Percentiles rank a stretch among this genome's conserved stretches.
Conservation (phyloP, 2,888 invertebrate genomes). For the Nomada flava region DNA sequence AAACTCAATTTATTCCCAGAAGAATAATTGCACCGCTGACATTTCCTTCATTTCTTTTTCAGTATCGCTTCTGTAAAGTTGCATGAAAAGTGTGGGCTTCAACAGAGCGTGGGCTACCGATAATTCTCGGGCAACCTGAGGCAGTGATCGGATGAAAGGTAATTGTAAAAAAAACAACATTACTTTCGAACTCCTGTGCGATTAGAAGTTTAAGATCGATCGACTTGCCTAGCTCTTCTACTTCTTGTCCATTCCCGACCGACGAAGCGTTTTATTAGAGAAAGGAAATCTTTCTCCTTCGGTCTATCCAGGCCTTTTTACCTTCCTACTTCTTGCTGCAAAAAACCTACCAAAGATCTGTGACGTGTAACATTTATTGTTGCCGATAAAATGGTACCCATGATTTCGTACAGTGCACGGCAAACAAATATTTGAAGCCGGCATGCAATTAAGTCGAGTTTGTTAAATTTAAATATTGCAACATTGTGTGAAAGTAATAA, state of each 20-base stretch:
- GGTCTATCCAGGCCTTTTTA: slow-evolving; percentile 32
- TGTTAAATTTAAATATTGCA: no score
- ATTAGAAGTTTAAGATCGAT: slow-evolving; percentile 55
- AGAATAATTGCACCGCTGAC: neutral
- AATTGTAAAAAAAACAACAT: slow-evolving; percentile 22
- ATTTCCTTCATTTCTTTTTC: slow-evolving; percentile 3
- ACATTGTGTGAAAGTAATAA: no score
- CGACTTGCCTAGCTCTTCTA: slow-evolving; percentile 31
- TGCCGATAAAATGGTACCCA: no score
- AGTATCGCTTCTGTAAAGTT: neutral
- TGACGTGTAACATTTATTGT: no score
- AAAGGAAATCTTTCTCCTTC: slow-evolving; percentile 43
- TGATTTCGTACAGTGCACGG: no score
- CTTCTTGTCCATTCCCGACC: slow-evolving; percentile 19
- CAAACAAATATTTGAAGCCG: no score
- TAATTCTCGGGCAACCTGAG: slow-evolving; percentile 12
- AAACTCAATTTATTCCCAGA: neutral
- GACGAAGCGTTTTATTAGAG: slow-evolving; percentile 35
- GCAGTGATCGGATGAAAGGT: slow-evolving; percentile 11
- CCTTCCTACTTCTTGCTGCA: slow-evolving; percentile 27
- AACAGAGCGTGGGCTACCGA: neutral
- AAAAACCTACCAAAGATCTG: neutral
- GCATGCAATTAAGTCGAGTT: no score
- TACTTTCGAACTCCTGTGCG: slow-evolving; percentile 20
- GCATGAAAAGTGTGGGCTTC: neutral